Evolutionary conservation across 2,113 vertebrate species (phyloP).

Genomic region (Forbesichthys papilliferus): DNA sequence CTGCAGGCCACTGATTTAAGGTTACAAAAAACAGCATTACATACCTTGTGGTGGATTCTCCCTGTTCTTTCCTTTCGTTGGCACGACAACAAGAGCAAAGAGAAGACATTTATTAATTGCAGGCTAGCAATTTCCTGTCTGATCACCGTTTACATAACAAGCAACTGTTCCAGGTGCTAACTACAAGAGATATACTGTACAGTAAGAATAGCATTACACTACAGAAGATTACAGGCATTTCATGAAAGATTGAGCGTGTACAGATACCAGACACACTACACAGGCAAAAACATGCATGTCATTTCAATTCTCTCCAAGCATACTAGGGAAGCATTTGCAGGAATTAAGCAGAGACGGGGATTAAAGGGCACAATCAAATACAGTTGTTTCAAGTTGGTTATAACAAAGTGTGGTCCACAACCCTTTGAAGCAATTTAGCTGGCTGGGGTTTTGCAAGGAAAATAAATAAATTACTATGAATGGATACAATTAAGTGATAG

Average conservation of each 20-base stretch:
- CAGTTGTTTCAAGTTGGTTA: background rate
- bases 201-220: slow-evolving; percentile 1
- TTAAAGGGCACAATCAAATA: background rate
- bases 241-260: slow-evolving; percentile 4
- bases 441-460: too few relatives aligned
- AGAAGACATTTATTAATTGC: background rate
- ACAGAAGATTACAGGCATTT: slow-evolving; percentile 15
- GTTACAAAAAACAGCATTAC: slow-evolving; percentile 56
- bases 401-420: too few relatives aligned
- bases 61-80: slow-evolving; percentile 90
- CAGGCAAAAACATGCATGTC: slow-evolving; percentile 59
- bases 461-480: too few relatives aligned
- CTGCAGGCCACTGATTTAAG: background rate
- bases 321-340: slow-evolving; percentile 27
- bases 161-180: slow-evolving; percentile 1
- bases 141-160: too few relatives aligned
- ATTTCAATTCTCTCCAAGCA: slow-evolving; percentile 23
- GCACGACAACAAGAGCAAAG: slow-evolving; percentile 64
- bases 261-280: slow-evolving; percentile 21
- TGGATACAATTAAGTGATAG: too few relatives aligned
- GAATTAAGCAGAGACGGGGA: background rate
- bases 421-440: too few relatives aligned
- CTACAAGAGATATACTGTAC: slow-evolving; percentile 14
- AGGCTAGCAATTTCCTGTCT: too few relatives aligned
- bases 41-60: slow-evolving; percentile 90